phyloP scores from a whole-genome alignment of 92 coral and sea anemone genomes.

The Parazoanthus darwini region DNA sequence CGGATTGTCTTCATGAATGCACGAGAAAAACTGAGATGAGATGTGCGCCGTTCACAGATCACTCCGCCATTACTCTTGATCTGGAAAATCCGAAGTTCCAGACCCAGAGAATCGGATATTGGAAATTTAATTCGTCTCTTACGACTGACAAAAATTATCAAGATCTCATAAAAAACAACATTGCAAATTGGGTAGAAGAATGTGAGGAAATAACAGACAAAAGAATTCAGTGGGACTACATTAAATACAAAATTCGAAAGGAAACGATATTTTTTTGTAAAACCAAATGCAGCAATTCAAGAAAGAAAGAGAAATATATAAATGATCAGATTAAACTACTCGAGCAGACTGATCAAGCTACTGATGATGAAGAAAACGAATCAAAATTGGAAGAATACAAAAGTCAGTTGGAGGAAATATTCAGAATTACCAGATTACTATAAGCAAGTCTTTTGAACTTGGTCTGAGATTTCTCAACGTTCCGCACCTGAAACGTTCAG shows the following conservation, averaged over 20 bases:
- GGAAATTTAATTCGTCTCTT: not conserved
- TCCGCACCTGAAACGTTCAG: no score
- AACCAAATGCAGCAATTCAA: not conserved
- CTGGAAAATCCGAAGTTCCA: conserved; percentile 10
- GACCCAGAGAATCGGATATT: conserved; percentile 10
- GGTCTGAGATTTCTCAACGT: no score
- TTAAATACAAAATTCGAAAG: conserved; percentile 7
- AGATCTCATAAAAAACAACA: not conserved
- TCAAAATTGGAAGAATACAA: not conserved
- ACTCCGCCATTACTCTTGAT: not conserved
- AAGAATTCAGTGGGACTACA: conserved; percentile 10
- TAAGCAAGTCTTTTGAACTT: no score
- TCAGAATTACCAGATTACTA: no score
- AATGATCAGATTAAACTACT: not conserved
- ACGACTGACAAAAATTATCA: not conserved
- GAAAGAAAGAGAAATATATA: conserved; percentile 1
- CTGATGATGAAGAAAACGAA: conserved; percentile 7
- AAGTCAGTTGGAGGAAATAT: not conserved
- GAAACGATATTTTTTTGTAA: not conserved
- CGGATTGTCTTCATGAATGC: conserved; percentile 17
- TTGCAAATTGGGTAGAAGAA: conserved; percentile 1
- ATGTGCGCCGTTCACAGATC: conserved; percentile 2
- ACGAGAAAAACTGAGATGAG: not conserved
- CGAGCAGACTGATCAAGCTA: not conserved
- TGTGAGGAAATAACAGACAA: conserved; percentile 18